Conservation (phyloP, 2,797 vertebrate species). For the Tokudaia tokunoshimensis region DNA sequence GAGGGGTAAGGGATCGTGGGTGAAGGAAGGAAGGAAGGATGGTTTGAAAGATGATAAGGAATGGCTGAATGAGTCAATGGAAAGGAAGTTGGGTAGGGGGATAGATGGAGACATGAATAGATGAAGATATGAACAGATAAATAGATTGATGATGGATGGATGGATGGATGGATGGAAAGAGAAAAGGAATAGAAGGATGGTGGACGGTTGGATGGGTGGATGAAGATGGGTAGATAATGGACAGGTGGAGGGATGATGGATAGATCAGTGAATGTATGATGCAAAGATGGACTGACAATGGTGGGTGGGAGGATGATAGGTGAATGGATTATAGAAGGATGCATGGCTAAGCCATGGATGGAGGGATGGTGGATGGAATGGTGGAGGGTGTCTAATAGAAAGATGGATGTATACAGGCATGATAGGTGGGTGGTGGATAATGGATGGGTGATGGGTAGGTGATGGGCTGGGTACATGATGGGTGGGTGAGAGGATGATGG, state of each 20-base stretch:
- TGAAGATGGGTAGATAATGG: no score
- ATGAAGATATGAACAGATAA: neutral
- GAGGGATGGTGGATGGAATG: neutral
- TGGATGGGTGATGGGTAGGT: neutral
- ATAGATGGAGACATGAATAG: neutral
- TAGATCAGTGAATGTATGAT: rapidly evolving
- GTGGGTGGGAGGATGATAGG: neutral
- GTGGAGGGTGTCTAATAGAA: no score
- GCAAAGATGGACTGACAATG: no score
- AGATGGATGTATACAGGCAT: neutral
- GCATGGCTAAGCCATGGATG: no score
- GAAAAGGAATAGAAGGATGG: neutral
- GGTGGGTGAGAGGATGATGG: neutral
- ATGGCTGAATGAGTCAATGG: neutral
- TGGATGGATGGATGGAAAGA: neutral
- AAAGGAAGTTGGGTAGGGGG: neutral
- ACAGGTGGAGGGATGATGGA: neutral
- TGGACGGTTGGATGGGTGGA: neutral
- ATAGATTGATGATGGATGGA: neutral
- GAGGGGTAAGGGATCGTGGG: neutral
- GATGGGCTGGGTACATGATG: neutral
- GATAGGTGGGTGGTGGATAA: neutral
- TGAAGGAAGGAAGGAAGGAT: neutral
- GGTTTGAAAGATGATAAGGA: neutral
- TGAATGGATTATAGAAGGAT: neutral